Conservation (phyloP, 2,888 invertebrate genomes). For the Melitaea athalia region DNA sequence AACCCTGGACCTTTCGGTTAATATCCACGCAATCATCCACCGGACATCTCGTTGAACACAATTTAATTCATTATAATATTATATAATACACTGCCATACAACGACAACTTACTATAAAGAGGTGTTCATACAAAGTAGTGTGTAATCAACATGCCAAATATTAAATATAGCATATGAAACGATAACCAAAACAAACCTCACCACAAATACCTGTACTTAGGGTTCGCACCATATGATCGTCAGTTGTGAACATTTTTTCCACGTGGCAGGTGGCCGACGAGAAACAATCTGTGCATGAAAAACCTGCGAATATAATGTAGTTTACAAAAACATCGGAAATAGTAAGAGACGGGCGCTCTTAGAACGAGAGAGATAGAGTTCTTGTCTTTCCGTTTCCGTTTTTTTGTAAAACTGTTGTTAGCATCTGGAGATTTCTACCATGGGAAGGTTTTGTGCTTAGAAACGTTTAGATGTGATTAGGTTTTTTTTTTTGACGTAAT, state of each 20-base stretch:
- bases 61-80: not conserved
- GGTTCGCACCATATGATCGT: conserved; percentile 64
- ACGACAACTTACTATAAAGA: not conserved
- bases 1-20: no score
- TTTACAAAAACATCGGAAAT: conserved; percentile 63
- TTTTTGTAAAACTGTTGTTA: conserved; percentile 61
- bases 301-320: conserved; percentile 65
- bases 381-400: conserved; percentile 79
- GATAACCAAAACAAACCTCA: conserved; percentile 35
- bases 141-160: conserved; percentile 10
- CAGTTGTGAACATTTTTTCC: conserved; percentile 57
- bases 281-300: conserved; percentile 71
- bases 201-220: conserved; percentile 31
- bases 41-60: not conserved
- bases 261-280: conserved; percentile 66
- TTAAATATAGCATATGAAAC: conserved; percentile 30
- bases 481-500: conserved; percentile 26
- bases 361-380: conserved; percentile 51
- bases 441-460: conserved; percentile 57
- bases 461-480: conserved; percentile 36
- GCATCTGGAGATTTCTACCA: conserved; percentile 65
- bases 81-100: not conserved
- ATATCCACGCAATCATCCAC: no score
- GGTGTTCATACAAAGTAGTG: not conserved
- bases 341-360: conserved; percentile 50